phyloP scores from a whole-genome alignment of 2,888 invertebrate species.

The Ormyrus pomaceus region DNA sequence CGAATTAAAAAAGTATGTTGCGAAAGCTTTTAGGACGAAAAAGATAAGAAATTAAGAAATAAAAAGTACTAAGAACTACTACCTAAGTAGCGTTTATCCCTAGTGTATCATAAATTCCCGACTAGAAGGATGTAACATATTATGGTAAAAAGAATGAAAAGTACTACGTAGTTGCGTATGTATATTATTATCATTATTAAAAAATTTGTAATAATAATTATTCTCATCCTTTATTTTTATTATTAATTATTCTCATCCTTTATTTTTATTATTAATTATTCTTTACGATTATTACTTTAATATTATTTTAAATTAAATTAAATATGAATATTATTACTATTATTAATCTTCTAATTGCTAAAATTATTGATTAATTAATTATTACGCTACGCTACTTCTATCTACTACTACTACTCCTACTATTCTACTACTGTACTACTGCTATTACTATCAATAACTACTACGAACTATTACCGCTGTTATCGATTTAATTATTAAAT shows the following conservation, averaged over 20 bases:
- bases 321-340: slow-evolving; percentile 32
- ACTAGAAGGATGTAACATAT: slow-evolving; percentile 73
- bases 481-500: slow-evolving; percentile 70
- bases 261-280: slow-evolving; percentile 65
- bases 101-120: slow-evolving; percentile 73
- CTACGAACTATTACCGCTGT: slow-evolving; percentile 66
- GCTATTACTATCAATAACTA: slow-evolving; percentile 58
- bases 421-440: slow-evolving; percentile 52
- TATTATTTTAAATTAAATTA: slow-evolving; percentile 18
- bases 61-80: slow-evolving; percentile 64
- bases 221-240: slow-evolving; percentile 58
- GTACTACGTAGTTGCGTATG: slow-evolving; percentile 62
- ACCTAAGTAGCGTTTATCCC: slow-evolving; percentile 68
- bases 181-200: slow-evolving; percentile 62
- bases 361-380: slow-evolving; percentile 63
- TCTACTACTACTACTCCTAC: slow-evolving; percentile 58
- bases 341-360: slow-evolving; percentile 51
- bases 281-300: slow-evolving; percentile 38
- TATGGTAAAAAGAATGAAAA: slow-evolving; percentile 57
- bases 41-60: slow-evolving; percentile 37
- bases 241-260: slow-evolving; percentile 48
- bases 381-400: slow-evolving; percentile 64
- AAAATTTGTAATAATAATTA: slow-evolving; percentile 60
- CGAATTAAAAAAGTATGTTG: slow-evolving; percentile 57
- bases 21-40: slow-evolving; percentile 53